These are phyloP conservation scores for Drosophila carrolli DNA, from an alignment of 1,140 invertebrate genomes.

Conservation along the genomic window DNA sequence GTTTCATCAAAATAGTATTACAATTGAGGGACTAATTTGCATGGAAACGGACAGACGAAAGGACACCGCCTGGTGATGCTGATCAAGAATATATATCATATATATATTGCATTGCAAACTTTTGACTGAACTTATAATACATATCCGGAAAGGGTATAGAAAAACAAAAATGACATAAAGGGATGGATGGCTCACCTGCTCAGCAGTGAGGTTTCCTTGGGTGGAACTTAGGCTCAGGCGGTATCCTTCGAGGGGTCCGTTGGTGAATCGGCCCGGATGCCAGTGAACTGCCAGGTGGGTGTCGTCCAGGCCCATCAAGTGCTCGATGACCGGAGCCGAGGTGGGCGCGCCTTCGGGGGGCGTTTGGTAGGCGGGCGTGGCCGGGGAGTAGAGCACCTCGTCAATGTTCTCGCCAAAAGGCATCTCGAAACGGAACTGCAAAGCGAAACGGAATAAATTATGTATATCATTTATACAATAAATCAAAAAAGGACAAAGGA, in stretches of 20 bases:
- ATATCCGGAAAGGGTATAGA: no score
- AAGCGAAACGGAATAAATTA: neutral
- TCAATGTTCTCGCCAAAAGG: constrained; percentile 88
- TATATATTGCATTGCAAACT: no score
- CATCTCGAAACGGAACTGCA: constrained; percentile 91
- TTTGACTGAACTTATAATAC: no score
- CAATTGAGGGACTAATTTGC: no score
- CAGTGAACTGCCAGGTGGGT: constrained; percentile 93
- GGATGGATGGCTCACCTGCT: constrained; percentile 34
- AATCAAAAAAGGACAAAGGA: no score
- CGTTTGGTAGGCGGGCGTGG: constrained; percentile 93
- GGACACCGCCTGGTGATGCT: no score
- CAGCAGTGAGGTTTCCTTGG: constrained; percentile 15
- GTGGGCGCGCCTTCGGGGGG: constrained; percentile 89
- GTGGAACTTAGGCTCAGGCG: constrained; percentile 88
- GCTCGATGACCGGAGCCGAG: constrained; percentile 90
- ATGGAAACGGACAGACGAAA: no score
- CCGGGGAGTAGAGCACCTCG: constrained; percentile 91
- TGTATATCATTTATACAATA: neutral
- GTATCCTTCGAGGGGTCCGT: constrained; percentile 90
- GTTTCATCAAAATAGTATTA: no score
- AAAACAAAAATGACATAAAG: no score
- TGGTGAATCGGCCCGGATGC: constrained; percentile 93
- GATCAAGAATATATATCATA: no score
- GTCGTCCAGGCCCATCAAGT: constrained; percentile 92